Evolutionary conservation across 2,888 invertebrate species (phyloP).

Genomic region (Tetramorium bicarinatum): DNA sequence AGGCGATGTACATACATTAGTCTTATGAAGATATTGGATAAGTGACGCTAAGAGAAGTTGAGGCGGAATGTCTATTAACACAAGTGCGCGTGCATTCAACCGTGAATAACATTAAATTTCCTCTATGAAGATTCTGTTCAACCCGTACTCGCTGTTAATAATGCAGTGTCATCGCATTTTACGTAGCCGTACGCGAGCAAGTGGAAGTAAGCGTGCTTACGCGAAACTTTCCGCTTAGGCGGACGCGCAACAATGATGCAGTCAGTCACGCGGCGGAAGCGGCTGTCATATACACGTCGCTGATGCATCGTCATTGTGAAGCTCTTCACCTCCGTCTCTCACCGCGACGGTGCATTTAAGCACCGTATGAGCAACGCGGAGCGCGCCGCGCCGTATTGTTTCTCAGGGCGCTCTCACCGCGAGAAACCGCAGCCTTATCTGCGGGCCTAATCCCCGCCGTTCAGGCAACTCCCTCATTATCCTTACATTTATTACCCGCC

Average conservation of each 20-base stretch:
- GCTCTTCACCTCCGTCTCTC: slow-evolving; percentile 24
- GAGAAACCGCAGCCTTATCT: slow-evolving; percentile 70
- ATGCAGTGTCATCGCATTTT: slow-evolving; percentile 20
- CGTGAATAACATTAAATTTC: slow-evolving; percentile 16
- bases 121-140: background rate
- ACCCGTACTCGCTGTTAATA: slow-evolving; percentile 15
- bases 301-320: slow-evolving; percentile 43
- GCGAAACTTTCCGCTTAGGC: slow-evolving; percentile 30
- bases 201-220: background rate
- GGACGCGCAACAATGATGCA: slow-evolving; percentile 50
- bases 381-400: slow-evolving; percentile 58
- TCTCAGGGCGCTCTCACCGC: slow-evolving; percentile 46
- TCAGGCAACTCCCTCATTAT: slow-evolving; percentile 74
- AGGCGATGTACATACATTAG: background rate
- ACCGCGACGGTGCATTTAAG: slow-evolving; percentile 18
- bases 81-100: background rate
- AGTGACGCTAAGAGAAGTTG: slow-evolving; percentile 6
- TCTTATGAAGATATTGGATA: background rate
- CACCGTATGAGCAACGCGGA: slow-evolving; percentile 13
- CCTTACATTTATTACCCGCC: slow-evolving; percentile 77
- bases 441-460: slow-evolving; percentile 70
- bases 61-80: slow-evolving; percentile 1
- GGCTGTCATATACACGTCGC: slow-evolving; percentile 35
- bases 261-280: slow-evolving; percentile 49
- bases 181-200: background rate